These are phyloP conservation scores for Cichladusa arquata DNA, from an alignment of 2,113 vertebrate species.

Conservation along the genomic window DNA sequence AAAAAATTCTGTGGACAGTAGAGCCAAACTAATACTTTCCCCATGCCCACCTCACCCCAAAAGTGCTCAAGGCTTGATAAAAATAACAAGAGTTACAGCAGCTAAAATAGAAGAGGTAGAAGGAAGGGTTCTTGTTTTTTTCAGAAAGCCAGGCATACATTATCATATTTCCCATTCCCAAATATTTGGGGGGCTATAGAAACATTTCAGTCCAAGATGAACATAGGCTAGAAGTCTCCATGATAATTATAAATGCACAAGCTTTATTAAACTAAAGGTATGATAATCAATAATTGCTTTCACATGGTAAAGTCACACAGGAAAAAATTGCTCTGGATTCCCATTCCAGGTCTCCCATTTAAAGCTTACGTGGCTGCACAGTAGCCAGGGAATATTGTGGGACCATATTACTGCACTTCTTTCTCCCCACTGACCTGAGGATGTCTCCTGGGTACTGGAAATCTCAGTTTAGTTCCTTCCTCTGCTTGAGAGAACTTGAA, in stretches of 20 bases:
- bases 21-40: neutral
- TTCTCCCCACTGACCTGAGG: neutral
- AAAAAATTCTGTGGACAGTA: neutral
- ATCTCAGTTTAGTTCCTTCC: neutral
- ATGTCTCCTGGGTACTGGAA: neutral
- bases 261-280: neutral
- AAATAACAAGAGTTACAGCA: neutral
- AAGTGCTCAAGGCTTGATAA: neutral
- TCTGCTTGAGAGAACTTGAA: neutral
- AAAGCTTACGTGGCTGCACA: neutral
- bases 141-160: neutral
- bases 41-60: neutral
- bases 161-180: neutral
- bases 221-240: neutral
- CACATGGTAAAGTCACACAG: rapidly evolving
- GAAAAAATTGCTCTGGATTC: neutral
- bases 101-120: neutral
- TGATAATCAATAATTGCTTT: neutral
- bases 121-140: neutral
- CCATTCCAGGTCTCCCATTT: neutral
- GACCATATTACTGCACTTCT: neutral
- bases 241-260: neutral
- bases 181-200: neutral
- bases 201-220: neutral
- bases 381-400: neutral